A percentile compares a stretch with the other conserved stretches of the same genome.
phyloP scores from a whole-genome alignment of 1,140 invertebrate genomes.

The Papilio aristodemus region DNA sequence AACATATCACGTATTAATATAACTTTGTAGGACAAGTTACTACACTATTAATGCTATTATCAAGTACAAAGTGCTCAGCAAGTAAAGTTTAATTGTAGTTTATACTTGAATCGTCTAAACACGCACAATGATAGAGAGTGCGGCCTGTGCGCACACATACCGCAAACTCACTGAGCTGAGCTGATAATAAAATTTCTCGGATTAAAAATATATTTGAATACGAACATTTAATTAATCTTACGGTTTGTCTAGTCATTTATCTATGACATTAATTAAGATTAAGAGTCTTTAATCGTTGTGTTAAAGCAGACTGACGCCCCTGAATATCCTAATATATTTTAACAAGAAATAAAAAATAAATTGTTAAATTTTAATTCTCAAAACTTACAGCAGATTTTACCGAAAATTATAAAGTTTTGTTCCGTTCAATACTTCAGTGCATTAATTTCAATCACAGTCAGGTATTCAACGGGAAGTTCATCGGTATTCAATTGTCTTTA shows the following conservation, averaged over 20 bases:
- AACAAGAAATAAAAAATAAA: no score
- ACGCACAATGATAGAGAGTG: conserved; percentile 34
- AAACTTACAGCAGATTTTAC: no score
- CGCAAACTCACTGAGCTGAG: conserved; percentile 40
- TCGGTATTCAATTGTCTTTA: conserved; percentile 53
- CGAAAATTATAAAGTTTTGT: not conserved
- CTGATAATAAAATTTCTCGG: conserved; percentile 54
- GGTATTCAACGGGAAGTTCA: conserved; percentile 30
- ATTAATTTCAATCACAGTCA: conserved; percentile 17
- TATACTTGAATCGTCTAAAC: conserved; percentile 38
- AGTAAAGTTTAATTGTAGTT: conserved; percentile 36
- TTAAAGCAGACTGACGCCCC: no score
- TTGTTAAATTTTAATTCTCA: no score
- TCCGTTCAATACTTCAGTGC: not conserved
- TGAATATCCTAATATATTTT: no score
- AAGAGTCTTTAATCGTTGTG: no score
- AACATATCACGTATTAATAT: conserved; percentile 14
- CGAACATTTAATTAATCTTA: conserved; percentile 7
- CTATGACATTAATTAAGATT: no score
- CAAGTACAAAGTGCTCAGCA: conserved; percentile 24
- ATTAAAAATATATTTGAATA: conserved; percentile 47
- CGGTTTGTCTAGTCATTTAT: not conserved
- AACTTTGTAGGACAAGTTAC: conserved; percentile 12
- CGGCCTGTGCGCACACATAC: conserved; percentile 45
- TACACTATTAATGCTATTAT: conserved; percentile 29